Conservation (phyloP, 23 tunicate genomes). For the Clavelina lepadiformis region DNA sequence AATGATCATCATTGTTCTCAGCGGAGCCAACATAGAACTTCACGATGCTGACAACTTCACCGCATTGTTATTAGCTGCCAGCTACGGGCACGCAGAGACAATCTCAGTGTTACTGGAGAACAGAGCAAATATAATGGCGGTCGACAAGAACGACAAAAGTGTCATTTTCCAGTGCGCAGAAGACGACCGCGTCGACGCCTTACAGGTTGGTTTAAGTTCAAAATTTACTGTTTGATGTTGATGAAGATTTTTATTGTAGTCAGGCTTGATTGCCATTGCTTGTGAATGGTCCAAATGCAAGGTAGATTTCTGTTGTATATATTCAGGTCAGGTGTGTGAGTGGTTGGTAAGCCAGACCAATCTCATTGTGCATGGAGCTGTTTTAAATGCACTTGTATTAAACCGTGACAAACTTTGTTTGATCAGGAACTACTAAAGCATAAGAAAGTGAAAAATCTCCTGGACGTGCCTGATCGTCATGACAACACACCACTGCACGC, state of each 20-base stretch:
- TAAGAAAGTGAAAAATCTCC: constrained; percentile 31
- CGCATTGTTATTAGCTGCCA: constrained; percentile 79
- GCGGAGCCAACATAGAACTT: constrained; percentile 68
- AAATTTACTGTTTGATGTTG: too few species aligned
- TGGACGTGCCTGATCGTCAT: constrained; percentile 66
- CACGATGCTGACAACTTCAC: constrained; percentile 81
- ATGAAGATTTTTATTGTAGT: too few species aligned
- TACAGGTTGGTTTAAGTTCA: too few species aligned
- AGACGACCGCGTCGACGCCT: constrained; percentile 69
- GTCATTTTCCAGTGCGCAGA: constrained; percentile 76
- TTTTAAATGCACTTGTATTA: background rate
- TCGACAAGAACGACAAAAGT: constrained; percentile 74
- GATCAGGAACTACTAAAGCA: constrained; percentile 28
- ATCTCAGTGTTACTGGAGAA: constrained; percentile 42
- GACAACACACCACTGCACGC: constrained; percentile 80
- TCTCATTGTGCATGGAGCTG: background rate
- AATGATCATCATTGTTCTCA: constrained; percentile 11
- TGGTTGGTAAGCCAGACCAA: too few species aligned
- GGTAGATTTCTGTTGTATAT: too few species aligned
- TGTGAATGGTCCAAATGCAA: too few species aligned
- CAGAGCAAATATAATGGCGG: constrained; percentile 80
- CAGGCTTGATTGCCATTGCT: too few species aligned
- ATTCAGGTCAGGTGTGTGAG: too few species aligned
- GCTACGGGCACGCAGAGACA: constrained; percentile 80
- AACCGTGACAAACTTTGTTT: too few species aligned